These are phyloP conservation scores for Eupithecia subfuscata DNA, from an alignment of 2,888 invertebrate species.

Conservation along the genomic window DNA sequence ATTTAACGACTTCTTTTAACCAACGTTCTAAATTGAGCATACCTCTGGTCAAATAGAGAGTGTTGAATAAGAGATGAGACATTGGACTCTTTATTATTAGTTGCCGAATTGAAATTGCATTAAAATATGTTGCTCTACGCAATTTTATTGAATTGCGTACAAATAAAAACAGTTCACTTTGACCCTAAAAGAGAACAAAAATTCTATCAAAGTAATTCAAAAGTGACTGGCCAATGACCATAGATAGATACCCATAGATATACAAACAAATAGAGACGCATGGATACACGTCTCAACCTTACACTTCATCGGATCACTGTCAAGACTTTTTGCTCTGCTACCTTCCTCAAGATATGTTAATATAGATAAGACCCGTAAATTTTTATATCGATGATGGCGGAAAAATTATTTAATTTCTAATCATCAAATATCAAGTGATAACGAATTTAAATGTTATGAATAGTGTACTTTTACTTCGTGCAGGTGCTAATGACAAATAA, in stretches of 20 bases:
- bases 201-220: not conserved
- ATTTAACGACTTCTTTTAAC: not conserved
- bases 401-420: too few relatives aligned
- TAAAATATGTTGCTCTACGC: not conserved
- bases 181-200: not conserved
- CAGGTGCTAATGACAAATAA: too few relatives aligned
- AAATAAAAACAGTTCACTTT: not conserved
- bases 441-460: too few relatives aligned
- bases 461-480: too few relatives aligned
- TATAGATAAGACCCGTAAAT: slow-evolving; percentile 56
- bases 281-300: slow-evolving; percentile 55
- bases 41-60: not conserved
- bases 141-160: not conserved
- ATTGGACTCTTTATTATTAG: not conserved
- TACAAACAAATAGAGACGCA: slow-evolving; percentile 59
- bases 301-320: slow-evolving; percentile 74
- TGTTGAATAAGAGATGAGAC: not conserved
- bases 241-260: not conserved
- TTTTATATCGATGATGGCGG: not conserved
- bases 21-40: not conserved
- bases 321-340: slow-evolving; percentile 58
- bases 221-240: not conserved
- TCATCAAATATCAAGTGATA: too few relatives aligned
- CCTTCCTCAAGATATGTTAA: slow-evolving; percentile 35
- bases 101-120: not conserved